Evolutionary conservation across 2,888 invertebrate genomes (phyloP).

Genomic region (Melinaea marsaeus): DNA sequence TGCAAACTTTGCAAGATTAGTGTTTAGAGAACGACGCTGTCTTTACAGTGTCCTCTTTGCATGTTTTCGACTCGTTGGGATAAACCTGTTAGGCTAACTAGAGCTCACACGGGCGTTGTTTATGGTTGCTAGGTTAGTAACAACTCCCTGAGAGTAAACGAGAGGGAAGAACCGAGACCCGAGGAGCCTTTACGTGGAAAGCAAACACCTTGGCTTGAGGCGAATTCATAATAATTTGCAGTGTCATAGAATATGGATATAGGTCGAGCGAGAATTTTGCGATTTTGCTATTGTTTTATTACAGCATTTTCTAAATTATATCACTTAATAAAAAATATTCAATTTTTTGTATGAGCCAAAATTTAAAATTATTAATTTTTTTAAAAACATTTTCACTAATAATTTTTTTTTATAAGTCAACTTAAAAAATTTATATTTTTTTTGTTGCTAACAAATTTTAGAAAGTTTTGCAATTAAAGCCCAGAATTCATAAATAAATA

Average conservation of each 20-base stretch:
- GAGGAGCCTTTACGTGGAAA: conserved; percentile 2
- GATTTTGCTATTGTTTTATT: too few species aligned
- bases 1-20: conserved; percentile 31
- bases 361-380: too few species aligned
- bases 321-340: too few species aligned
- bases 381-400: too few species aligned
- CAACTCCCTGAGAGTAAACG: conserved; percentile 42
- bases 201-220: conserved; percentile 9
- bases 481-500: not conserved
- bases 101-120: conserved; percentile 49
- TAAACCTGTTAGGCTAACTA: conserved; percentile 54
- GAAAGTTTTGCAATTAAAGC: not conserved
- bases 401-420: too few species aligned
- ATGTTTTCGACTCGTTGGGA: conserved; percentile 49
- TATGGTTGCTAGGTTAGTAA: conserved; percentile 47
- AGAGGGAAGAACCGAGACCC: conserved; percentile 14
- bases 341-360: not conserved
- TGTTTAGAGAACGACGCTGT: conserved; percentile 32
- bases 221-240: conserved; percentile 3
- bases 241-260: conserved; percentile 3
- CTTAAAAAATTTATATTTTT: too few species aligned
- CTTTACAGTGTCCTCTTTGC: conserved; percentile 34
- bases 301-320: too few species aligned
- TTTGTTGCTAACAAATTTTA: not conserved
- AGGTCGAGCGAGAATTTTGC: too few species aligned